Percentiles rank a stretch among this genome's conserved stretches.
These are phyloP conservation scores for Elymnias hypermnestra DNA, from an alignment of 1,140 invertebrate species.

Conservation along the genomic window DNA sequence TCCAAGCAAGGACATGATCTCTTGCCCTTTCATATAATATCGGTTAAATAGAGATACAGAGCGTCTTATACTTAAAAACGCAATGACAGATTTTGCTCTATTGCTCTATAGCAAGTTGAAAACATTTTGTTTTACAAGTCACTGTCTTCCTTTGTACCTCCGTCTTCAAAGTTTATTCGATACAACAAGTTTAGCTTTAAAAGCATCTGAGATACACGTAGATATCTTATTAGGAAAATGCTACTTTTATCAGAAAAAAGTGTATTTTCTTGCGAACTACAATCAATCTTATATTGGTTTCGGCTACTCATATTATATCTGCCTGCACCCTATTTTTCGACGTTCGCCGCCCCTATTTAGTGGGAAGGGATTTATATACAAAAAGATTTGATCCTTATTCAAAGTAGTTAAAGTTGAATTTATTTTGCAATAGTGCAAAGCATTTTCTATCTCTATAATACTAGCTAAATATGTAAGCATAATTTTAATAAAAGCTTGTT, in stretches of 20 bases:
- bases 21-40: no score
- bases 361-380: not conserved
- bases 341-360: conserved; percentile 15
- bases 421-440: not conserved
- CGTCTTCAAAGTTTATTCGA: not conserved
- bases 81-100: no score
- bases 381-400: not conserved
- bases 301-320: conserved; percentile 13
- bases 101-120: no score
- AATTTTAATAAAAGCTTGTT: conserved; percentile 3
- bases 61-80: no score
- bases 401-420: not conserved
- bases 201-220: not conserved
- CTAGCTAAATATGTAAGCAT: conserved; percentile 10
- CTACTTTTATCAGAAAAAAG: not conserved
- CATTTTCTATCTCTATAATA: conserved; percentile 16
- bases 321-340: conserved; percentile 24
- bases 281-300: conserved; percentile 20
- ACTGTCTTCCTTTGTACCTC: no score
- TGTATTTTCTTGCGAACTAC: conserved; percentile 2
- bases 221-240: not conserved
- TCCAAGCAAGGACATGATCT: no score
- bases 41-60: no score
- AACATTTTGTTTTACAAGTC: no score
- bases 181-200: not conserved